A percentile compares a stretch with the other conserved stretches of the same genome.
Evolutionary conservation across 2,113 vertebrate species (phyloP).

Genomic region (Butorides virescens): DNA sequence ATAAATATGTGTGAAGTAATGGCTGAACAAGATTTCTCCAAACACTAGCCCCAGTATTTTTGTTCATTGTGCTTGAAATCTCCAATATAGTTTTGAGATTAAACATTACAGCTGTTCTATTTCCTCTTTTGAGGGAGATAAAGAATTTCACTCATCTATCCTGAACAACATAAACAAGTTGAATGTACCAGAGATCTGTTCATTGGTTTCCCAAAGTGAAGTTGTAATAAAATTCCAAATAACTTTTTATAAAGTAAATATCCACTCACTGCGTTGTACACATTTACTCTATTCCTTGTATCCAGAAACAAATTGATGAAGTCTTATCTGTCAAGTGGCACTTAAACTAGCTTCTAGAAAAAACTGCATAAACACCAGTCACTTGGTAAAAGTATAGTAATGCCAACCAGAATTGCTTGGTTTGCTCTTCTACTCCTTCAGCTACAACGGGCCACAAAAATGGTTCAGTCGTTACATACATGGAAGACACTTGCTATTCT

Average conservation of each 20-base stretch:
- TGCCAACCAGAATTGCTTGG: background rate
- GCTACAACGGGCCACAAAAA: background rate
- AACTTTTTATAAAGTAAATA: background rate
- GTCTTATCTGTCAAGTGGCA: background rate
- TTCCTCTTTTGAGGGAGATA: background rate
- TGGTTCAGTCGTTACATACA: background rate
- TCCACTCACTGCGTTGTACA: background rate
- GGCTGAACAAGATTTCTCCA: background rate
- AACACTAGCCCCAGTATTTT: background rate
- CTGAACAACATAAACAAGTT: rapidly evolving
- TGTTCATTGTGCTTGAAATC: background rate
- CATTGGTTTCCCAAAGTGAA: background rate
- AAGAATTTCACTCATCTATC: background rate
- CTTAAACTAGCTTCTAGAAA: background rate
- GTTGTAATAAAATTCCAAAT: background rate
- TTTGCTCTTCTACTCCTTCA: background rate
- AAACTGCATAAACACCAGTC: background rate
- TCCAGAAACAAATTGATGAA: background rate
- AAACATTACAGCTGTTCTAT: background rate
- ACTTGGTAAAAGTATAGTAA: background rate
- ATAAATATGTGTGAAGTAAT: background rate
- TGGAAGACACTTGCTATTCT: background rate
- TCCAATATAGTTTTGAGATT: background rate
- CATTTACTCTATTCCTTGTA: background rate
- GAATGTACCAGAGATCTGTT: background rate